Evolutionary conservation across 1,140 invertebrate genomes (phyloP).

Genomic region (Zaprionus vittiger): DNA sequence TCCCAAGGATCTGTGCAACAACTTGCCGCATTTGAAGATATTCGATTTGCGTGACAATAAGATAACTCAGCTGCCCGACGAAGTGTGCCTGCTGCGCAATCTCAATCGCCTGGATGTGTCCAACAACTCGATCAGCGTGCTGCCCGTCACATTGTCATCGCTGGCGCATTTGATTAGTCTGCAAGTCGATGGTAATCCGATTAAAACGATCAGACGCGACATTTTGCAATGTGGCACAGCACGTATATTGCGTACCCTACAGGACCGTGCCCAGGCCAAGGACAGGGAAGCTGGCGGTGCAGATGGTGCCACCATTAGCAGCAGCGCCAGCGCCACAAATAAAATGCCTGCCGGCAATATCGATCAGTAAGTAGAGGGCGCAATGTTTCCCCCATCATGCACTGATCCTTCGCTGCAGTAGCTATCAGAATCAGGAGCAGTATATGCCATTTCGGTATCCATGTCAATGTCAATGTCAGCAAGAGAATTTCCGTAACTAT

Average conservation of each 20-base stretch:
- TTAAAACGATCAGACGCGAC: constrained; percentile 90
- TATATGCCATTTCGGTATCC: constrained; percentile 22
- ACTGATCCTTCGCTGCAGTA: constrained; percentile 41
- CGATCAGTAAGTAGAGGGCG: constrained; percentile 86
- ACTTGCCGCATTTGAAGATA: constrained; percentile 89
- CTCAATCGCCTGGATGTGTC: constrained; percentile 92
- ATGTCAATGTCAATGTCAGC: constrained; percentile 39
- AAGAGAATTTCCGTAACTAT: not conserved
- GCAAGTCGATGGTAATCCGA: constrained; percentile 93
- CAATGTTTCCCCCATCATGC: not conserved
- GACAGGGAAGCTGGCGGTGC: constrained; percentile 64
- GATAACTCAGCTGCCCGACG: constrained; percentile 89
- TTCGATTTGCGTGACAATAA: constrained; percentile 92
- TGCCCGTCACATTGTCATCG: constrained; percentile 90
- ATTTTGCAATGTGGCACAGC: constrained; percentile 92
- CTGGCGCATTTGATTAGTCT: constrained; percentile 93
- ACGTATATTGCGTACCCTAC: constrained; percentile 91
- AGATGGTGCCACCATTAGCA: not conserved
- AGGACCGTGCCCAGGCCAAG: constrained; percentile 86
- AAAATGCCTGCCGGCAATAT: constrained; percentile 85
- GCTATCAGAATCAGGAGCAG: constrained; percentile 19
- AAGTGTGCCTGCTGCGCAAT: constrained; percentile 90
- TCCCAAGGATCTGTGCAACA: constrained; percentile 88
- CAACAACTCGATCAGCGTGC: constrained; percentile 89
- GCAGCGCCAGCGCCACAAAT: not conserved